Conservation (phyloP, 2,888 invertebrate species). For the Lacanobia wlatinum region DNA sequence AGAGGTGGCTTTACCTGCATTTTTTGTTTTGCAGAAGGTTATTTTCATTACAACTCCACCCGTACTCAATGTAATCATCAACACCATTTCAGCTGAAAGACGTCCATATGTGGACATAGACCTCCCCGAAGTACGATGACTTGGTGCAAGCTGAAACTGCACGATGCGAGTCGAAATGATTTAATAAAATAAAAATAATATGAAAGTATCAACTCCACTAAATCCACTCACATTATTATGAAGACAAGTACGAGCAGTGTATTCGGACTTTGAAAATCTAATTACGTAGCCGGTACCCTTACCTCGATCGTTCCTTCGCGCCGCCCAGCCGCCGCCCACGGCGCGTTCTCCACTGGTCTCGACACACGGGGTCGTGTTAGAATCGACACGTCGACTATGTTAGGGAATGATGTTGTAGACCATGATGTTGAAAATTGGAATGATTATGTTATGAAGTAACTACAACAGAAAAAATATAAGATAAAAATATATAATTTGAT, state of each 20-base stretch:
- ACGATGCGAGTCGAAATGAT: no score
- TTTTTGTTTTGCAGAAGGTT: no score
- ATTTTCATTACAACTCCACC: no score
- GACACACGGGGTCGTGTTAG: not conserved
- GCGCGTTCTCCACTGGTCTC: slow-evolving; percentile 60
- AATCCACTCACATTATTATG: slow-evolving; percentile 83
- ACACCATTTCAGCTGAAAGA: no score
- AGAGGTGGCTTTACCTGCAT: no score
- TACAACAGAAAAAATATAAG: no score
- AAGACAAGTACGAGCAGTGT: slow-evolving; percentile 90
- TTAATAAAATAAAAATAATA: not conserved
- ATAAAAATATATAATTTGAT: no score
- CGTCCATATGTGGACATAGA: no score
- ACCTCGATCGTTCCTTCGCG: slow-evolving; percentile 90
- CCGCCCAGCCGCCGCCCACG: slow-evolving; percentile 79
- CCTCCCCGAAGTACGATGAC: no score
- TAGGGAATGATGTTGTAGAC: not conserved
- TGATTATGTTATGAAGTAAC: no score
- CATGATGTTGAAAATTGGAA: not conserved
- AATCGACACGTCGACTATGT: slow-evolving; percentile 33
- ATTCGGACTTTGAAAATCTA: slow-evolving; percentile 93
- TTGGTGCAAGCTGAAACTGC: no score
- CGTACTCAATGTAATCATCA: no score
- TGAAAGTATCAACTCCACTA: slow-evolving; percentile 73
- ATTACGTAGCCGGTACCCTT: slow-evolving; percentile 91